Evolutionary conservation across 2,888 invertebrate genomes (phyloP).

Genomic region (Odontocolon sp.): DNA sequence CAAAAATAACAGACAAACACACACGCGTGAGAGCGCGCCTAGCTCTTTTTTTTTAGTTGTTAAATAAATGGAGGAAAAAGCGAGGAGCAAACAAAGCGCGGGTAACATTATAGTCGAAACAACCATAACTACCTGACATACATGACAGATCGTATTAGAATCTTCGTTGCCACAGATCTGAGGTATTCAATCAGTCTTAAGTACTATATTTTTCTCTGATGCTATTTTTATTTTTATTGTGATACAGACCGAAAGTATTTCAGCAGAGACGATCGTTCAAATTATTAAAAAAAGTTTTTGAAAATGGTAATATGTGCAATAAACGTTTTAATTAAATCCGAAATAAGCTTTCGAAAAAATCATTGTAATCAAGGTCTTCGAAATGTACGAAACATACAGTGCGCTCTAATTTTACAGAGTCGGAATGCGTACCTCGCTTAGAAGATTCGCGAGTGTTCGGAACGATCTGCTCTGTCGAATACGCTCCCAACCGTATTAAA

Average conservation of each 20-base stretch:
- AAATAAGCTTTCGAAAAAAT: background rate
- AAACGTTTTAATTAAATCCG: background rate
- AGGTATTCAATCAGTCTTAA: constrained; percentile 44
- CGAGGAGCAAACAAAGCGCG: constrained; percentile 38
- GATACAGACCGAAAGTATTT: constrained; percentile 26
- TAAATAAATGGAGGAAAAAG: constrained; percentile 39
- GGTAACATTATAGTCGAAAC: constrained; percentile 48
- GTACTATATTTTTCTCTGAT: constrained; percentile 34
- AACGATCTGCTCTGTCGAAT: constrained; percentile 42
- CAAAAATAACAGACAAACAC: constrained; percentile 39
- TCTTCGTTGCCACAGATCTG: constrained; percentile 55
- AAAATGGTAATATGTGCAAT: constrained; percentile 4
- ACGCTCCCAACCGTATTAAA: constrained; percentile 44
- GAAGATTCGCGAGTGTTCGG: background rate
- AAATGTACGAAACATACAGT: background rate
- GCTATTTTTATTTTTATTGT: constrained; percentile 28
- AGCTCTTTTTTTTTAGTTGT: constrained; percentile 51
- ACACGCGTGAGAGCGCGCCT: constrained; percentile 32
- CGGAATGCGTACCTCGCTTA: background rate
- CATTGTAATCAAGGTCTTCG: no score
- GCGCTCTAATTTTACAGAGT: no score
- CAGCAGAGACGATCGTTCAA: constrained; percentile 21
- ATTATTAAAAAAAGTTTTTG: background rate
- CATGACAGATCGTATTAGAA: constrained; percentile 54
- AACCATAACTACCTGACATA: constrained; percentile 59